Percentiles rank a stretch among this genome's conserved stretches.
Evolutionary conservation across 2,113 vertebrate genomes (phyloP).

Genomic region (Leptobrachium ailaonicum): DNA sequence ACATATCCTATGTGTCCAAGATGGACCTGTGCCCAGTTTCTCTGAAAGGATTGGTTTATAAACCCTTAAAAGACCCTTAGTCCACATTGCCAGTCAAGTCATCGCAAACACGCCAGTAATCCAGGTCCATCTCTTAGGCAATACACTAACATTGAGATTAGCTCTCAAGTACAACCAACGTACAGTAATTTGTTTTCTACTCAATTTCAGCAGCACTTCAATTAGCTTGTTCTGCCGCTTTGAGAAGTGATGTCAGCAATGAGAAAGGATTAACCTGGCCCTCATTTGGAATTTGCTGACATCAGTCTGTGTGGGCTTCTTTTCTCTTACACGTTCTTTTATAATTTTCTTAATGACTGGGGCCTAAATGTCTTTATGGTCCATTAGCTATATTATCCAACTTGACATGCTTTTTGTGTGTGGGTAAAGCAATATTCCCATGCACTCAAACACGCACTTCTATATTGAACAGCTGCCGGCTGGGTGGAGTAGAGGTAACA

Average conservation of each 20-base stretch:
- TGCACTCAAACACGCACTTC: no score
- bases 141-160: background rate
- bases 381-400: no score
- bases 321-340: background rate
- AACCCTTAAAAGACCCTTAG: background rate
- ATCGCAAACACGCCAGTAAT: background rate
- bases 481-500: no score
- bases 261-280: background rate
- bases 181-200: background rate
- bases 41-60: background rate
- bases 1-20: no score
- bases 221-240: background rate
- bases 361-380: no score
- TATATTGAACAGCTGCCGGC: no score
- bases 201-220: background rate
- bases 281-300: background rate
- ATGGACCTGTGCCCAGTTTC: no score
- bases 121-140: background rate
- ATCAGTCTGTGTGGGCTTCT: background rate
- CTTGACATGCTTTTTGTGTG: no score
- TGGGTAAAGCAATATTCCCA: no score
- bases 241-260: conserved; percentile 3
- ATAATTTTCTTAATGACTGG: no score
- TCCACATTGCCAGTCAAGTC: background rate
- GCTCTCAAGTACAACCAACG: background rate